Evolutionary conservation across 1,140 invertebrate species (phyloP), one percentile per base, ranked within the genome.

Genomic region (Leptoteleia sp.): DNA sequence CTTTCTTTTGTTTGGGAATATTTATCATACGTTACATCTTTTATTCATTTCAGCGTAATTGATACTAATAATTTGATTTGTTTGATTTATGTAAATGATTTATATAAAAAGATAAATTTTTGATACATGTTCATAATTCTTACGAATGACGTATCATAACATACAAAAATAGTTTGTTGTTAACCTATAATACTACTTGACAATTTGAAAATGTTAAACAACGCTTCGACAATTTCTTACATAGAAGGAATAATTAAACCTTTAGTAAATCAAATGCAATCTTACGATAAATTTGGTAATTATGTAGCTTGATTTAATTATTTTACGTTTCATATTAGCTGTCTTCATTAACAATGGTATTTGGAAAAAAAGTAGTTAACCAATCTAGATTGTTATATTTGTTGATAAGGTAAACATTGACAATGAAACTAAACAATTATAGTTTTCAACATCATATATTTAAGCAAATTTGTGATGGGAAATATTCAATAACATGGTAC

Each of bases 151-250:
- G 17, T 12, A 33, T 3, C n/a, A 54, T 6, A 29, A 22, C 48
- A 11, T 12, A 4, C 16, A 8, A 1, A 19, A 61, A 11, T 4
- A 25, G 4, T 38, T 47, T 9, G 6, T 7, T 27, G n/a, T 52
- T 65, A 65, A 54, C 48, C 47, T 65, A 43, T 19, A 19, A 8
- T 15, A 27, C 9, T 8, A 4, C 19, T 43, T 61, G 1, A 61
- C 22, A 37, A 31, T 52, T 37, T 25, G 9, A 55, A 62, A 64
- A 72, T 72, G 68, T 55, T 72, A 31, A 72, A 72, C 47, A 72
- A 64, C 22, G 11, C 40, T 5, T 45, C 17, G 7, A 19, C 45
- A 42, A 47, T 57, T 19, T 62, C 55, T 0, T 64, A 27, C 22
- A 33, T 68, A 3, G 55, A 76, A 33, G n/a, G 62, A 12, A 68